Evolutionary conservation across 2,888 invertebrate species (phyloP), one percentile per base, ranked within the genome.

Genomic region (Parnassius glacialis): DNA sequence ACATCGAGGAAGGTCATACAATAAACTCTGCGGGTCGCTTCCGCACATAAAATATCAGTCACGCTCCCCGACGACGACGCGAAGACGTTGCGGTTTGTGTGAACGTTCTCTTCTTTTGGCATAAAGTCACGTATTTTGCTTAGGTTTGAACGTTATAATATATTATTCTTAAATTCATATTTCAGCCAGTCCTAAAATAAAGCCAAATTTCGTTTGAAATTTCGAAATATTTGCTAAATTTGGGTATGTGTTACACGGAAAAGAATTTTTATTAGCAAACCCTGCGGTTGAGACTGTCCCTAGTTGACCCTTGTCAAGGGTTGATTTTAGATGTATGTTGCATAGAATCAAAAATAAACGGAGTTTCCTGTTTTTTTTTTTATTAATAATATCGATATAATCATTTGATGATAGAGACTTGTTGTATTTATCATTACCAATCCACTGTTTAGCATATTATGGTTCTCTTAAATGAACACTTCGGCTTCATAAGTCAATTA

Each of bases 1-100:
- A 11, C 59, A 47, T 52, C 9, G 52, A 59, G 52, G 45, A 47
- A 59, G 52, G 42, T 47, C 16, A 47, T 59, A 58, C 58, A 58
- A 68, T 81, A 81, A 81, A 79, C 73, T 69, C 67, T 58, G 62
- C 65, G 62, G 67, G 72, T 72, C 71, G 71, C 73, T 80, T 79
- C 76, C 78, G 74, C 73, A 79, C 81, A 81, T 59, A 81, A 82
- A 79, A 76, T 77, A 78, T 74, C 75, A 77, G 76, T 72, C 77
- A 75, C 73, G 70, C 69, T 67, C 44, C 34, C 13, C 25, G 61
- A 57, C 59, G 56, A 60, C 62, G 61, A 62, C 67, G 67, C 63
- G 65, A 60, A 63, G 61, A 64, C 62, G 65, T 65, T 56, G 58
- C 47, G 48, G 48, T 48, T 48, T 59, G 65, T 64, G 66, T 59